Evolutionary conservation across 1,140 invertebrate genomes (phyloP).

Genomic region (Cecropterus lyciades): DNA sequence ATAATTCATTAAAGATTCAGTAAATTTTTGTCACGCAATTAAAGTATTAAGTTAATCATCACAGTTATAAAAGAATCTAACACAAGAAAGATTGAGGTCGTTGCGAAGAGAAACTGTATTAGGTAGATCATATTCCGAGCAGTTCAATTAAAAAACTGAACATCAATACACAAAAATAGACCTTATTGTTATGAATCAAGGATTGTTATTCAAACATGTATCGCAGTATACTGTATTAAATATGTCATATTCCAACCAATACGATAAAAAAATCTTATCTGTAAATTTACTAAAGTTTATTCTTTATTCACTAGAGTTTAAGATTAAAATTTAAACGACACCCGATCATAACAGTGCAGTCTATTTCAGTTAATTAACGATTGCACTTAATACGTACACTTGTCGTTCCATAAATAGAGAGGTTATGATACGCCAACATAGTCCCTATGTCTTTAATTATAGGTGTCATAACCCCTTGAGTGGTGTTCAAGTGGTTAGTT

Average conservation of each 20-base stretch:
- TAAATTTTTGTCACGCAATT: not conserved
- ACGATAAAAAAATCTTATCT: conserved; percentile 11
- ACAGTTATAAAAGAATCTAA: conserved; percentile 23
- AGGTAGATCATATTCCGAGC: conserved; percentile 15
- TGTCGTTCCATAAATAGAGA: conserved; percentile 33
- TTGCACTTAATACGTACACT: conserved; percentile 36
- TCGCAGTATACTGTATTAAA: conserved; percentile 6
- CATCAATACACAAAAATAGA: too few species aligned
- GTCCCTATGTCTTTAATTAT: not conserved
- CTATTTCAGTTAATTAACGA: conserved; percentile 36
- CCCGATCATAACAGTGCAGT: conserved; percentile 27
- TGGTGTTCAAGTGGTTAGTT: conserved; percentile 25
- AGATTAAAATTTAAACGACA: conserved; percentile 20
- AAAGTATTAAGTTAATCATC: conserved; percentile 15
- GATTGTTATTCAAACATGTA: too few species aligned
- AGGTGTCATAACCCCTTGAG: conserved; percentile 15
- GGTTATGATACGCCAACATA: not conserved
- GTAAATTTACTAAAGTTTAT: not conserved
- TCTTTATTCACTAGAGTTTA: not conserved
- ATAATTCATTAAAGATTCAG: too few species aligned
- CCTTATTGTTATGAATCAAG: too few species aligned
- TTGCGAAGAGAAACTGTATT: conserved; percentile 10
- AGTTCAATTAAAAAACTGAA: conserved; percentile 11
- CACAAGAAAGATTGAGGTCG: conserved; percentile 15
- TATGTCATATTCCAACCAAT: conserved; percentile 15